These are phyloP conservation scores for Aphidius gifuensis DNA, from an alignment of 1,140 invertebrate genomes.

Conservation along the genomic window DNA sequence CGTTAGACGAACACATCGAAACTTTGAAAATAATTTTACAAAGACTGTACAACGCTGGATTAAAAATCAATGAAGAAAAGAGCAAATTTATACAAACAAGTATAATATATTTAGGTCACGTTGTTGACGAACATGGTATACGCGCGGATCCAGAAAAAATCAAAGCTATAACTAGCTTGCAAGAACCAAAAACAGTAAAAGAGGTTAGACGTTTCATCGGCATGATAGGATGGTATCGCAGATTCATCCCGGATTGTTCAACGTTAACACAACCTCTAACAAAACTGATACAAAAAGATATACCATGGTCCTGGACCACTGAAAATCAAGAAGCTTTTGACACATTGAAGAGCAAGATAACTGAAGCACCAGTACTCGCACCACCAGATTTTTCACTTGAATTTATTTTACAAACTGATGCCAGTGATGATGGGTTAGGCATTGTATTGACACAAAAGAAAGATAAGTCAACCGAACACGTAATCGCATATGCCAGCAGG, in stretches of 20 bases:
- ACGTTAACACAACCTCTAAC: neutral
- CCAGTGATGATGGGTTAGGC: neutral
- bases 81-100: neutral
- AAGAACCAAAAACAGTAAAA: neutral
- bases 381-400: neutral
- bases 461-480: neutral
- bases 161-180: neutral
- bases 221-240: neutral
- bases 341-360: neutral
- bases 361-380: neutral
- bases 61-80: slow-evolving; percentile 19
- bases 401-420: neutral
- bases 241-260: neutral
- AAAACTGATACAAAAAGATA: neutral
- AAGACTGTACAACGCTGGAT: neutral
- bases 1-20: neutral
- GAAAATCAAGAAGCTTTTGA: neutral
- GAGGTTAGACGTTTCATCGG: neutral
- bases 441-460: neutral
- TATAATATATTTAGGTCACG: neutral
- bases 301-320: neutral
- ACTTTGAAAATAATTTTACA: neutral
- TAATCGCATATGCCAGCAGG: neutral
- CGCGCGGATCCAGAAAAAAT: neutral
- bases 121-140: neutral